Conservation (phyloP, 2,113 vertebrate species). For the Lepus europaeus region DNA sequence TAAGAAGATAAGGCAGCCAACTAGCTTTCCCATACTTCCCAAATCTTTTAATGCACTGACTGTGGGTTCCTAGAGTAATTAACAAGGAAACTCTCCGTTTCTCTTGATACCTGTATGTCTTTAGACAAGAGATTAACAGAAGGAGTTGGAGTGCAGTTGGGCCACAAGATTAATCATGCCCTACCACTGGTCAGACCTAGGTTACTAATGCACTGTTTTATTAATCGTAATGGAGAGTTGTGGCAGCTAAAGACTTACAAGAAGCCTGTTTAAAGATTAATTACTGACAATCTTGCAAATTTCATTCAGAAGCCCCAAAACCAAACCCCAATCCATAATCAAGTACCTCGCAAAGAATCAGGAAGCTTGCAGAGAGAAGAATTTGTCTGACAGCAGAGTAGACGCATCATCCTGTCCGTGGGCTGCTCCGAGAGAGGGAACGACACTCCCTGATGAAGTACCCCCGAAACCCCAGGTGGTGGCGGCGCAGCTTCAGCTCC, state of each 20-base stretch:
- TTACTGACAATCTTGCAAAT: conserved; percentile 74
- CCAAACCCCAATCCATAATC: conserved; percentile 62
- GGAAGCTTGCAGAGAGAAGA: conserved; percentile 39
- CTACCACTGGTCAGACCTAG: conserved; percentile 74
- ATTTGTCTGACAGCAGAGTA: conserved; percentile 34
- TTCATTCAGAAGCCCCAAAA: conserved; percentile 54
- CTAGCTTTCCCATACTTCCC: background rate
- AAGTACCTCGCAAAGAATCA: conserved; percentile 51
- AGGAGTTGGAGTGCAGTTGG: conserved; percentile 62
- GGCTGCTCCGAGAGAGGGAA: conserved; percentile 3
- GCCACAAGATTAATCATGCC: conserved; percentile 67
- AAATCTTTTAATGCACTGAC: background rate
- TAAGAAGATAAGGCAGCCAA: background rate
- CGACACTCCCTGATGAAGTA: background rate
- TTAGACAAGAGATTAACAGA: conserved; percentile 57
- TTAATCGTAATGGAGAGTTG: conserved; percentile 84
- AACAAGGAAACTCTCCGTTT: conserved; percentile 33
- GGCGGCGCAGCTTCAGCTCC: background rate
- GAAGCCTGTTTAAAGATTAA: conserved; percentile 74
- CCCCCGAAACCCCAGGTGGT: background rate
- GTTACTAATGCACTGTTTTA: conserved; percentile 82
- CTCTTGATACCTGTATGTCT: conserved; percentile 42
- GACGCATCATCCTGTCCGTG: conserved; percentile 30
- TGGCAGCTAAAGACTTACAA: conserved; percentile 79
- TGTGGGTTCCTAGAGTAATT: background rate